Evolutionary conservation across 2,797 vertebrate genomes (phyloP), one percentile per base, ranked within the genome.

Genomic region (Pangasius djambal): DNA sequence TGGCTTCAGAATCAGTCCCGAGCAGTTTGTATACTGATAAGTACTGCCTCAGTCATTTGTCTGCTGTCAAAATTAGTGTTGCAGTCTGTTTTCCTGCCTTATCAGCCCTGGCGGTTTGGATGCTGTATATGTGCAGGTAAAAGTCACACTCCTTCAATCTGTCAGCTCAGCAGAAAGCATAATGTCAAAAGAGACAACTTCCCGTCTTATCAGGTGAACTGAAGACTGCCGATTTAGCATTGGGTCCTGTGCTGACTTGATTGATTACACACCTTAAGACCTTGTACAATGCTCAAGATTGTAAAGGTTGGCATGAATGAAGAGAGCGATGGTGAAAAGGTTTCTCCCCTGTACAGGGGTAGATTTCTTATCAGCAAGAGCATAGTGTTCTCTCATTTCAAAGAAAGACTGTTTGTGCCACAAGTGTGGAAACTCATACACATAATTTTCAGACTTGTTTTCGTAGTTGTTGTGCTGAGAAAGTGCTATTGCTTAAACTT

Each of bases 21-120:
- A 59, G 85, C 69, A 8, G 70, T 75, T 85, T 83, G 65, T 86
- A 34, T 22, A 20, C 83, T 55, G 87, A 89, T 89, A 85, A 81
- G 88, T 82, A 44, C 37, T 1, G 81, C 75, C 74, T 83, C 75
- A 82, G 75, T 89, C 82, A 83, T 91, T 87, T 89, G 86, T 89
- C 88, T 74, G 82, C 88, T 91, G 88, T 83, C 72, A 78, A 74
- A 86, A 83, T 77, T 85, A 78, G 83, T 84, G 81, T 69, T 88
- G 81, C 75, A 87, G 50, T 74, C 86, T 77, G 74, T 63, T 90
- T 82, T 85, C 83, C 50, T 40, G 65, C 87, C 52, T 88, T 87
- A 89, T 91, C 61, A 55, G 86, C 78, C 55, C 86, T 83, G 83
- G 83, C 83, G 20, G 83, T 89, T 67, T 86, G 88, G 74, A 75